Conservation (phyloP, 2,797 vertebrate species). For the Acipenser transmontanus region DNA sequence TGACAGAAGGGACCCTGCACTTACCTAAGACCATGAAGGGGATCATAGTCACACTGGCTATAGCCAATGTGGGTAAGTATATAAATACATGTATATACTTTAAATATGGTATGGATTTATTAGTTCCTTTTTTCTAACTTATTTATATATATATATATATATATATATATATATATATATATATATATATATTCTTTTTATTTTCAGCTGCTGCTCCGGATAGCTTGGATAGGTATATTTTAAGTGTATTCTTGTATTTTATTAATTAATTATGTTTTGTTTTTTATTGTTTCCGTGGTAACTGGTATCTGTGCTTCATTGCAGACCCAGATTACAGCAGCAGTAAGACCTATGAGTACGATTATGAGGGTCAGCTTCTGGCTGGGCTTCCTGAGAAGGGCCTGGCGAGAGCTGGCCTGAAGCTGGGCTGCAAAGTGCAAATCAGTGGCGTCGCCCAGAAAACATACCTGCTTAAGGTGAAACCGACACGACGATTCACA, state of each 20-base stretch:
- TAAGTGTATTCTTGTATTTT: accelerated
- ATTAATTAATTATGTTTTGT: slow-evolving; percentile 10
- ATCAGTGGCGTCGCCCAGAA: slow-evolving; percentile 55
- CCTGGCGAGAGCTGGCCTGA: slow-evolving; percentile 59
- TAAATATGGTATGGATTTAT: no score
- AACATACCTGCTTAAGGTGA: slow-evolving; percentile 64
- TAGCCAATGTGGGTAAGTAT: slow-evolving; percentile 45
- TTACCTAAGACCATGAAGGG: slow-evolving; percentile 50
- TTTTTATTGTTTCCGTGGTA: background rate
- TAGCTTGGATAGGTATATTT: background rate
- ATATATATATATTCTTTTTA: no score
- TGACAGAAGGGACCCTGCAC: slow-evolving; percentile 19
- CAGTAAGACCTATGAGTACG: slow-evolving; percentile 60
- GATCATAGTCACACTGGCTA: slow-evolving; percentile 31
- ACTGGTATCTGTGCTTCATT: background rate
- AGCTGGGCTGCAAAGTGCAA: slow-evolving; percentile 60
- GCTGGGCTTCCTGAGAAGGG: slow-evolving; percentile 55
- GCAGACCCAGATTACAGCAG: slow-evolving; percentile 51
- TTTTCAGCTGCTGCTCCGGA: background rate
- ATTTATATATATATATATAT: no score
- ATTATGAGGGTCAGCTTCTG: slow-evolving; percentile 53
- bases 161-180: no score
- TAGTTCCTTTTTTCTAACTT: no score
- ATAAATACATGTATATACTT: no score
- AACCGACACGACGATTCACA: background rate